A percentile compares a stretch with the other conserved stretches of the same genome.
These are phyloP conservation scores for Ibidorhyncha struthersii DNA, from an alignment of 2,113 vertebrate genomes.

Conservation along the genomic window DNA sequence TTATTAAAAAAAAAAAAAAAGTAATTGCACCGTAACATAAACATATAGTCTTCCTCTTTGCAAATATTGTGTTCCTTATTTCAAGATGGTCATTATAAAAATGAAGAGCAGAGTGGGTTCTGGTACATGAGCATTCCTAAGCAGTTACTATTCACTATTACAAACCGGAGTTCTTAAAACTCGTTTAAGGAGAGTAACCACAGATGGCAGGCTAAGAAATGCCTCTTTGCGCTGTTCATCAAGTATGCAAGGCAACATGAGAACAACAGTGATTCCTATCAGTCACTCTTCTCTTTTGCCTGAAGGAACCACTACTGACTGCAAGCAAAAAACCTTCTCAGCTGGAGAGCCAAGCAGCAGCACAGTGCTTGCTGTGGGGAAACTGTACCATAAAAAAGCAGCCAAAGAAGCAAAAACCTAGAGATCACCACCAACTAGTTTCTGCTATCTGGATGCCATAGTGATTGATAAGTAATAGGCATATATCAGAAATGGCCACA, in stretches of 20 bases:
- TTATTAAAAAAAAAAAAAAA: neutral
- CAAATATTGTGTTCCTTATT: neutral
- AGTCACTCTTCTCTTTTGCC: neutral
- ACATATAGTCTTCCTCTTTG: neutral
- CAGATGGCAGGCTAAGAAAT: neutral
- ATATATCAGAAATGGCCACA: neutral
- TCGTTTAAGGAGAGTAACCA: neutral
- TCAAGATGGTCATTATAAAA: neutral
- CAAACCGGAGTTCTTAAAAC: neutral
- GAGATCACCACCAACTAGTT: neutral
- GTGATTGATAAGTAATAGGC: neutral
- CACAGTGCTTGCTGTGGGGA: neutral
- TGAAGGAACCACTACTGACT: neutral
- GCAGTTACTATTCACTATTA: neutral
- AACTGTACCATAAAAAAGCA: neutral
- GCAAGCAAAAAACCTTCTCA: neutral
- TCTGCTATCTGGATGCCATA: neutral
- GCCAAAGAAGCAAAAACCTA: neutral
- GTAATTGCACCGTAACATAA: neutral
- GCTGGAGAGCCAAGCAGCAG: neutral
- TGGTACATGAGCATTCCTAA: neutral
- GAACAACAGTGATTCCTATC: neutral
- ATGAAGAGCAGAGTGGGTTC: neutral
- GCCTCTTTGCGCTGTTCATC: rapidly evolving
- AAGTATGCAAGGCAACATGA: neutral